These are phyloP conservation scores for Bufotes viridis DNA, from an alignment of 2,797 vertebrate genomes.

Conservation along the genomic window DNA sequence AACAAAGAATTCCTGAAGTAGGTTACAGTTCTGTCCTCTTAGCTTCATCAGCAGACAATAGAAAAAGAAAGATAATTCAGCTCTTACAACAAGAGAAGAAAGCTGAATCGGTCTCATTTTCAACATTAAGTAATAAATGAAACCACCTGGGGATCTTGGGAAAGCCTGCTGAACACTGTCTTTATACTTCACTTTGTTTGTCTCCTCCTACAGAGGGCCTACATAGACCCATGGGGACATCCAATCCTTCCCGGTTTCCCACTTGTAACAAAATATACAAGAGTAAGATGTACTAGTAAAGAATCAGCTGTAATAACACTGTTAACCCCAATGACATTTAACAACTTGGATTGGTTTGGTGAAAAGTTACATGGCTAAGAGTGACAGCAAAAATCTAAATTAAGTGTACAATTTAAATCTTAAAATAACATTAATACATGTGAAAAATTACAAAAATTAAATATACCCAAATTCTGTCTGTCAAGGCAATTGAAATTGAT, in stretches of 20 bases:
- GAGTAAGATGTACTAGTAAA: constrained; percentile 67
- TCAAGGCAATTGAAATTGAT: neutral
- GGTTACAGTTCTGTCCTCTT: constrained; percentile 72
- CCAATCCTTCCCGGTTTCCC: constrained; percentile 77
- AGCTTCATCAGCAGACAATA: constrained; percentile 71
- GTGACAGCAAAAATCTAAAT: neutral
- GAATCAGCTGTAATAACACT: constrained; percentile 66
- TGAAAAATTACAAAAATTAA: neutral
- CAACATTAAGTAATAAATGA: constrained; percentile 80
- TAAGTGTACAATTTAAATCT: neutral
- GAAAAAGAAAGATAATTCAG: constrained; percentile 74
- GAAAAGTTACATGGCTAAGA: constrained; percentile 41
- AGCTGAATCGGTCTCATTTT: constrained; percentile 76
- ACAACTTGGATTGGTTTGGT: constrained; percentile 58
- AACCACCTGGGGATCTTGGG: constrained; percentile 88
- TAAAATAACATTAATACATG: neutral
- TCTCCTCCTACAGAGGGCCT: constrained; percentile 71
- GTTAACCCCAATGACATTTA: constrained; percentile 66
- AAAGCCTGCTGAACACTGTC: constrained; percentile 74
- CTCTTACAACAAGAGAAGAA: constrained; percentile 70
- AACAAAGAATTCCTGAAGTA: constrained; percentile 70
- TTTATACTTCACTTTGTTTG: constrained; percentile 73
- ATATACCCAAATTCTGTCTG: neutral
- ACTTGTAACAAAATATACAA: constrained; percentile 81
- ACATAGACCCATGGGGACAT: constrained; percentile 74